Base-by-base conservation (phyloP, 2,797 vertebrate species). In the Spinibarbus caldwelli region DNA sequence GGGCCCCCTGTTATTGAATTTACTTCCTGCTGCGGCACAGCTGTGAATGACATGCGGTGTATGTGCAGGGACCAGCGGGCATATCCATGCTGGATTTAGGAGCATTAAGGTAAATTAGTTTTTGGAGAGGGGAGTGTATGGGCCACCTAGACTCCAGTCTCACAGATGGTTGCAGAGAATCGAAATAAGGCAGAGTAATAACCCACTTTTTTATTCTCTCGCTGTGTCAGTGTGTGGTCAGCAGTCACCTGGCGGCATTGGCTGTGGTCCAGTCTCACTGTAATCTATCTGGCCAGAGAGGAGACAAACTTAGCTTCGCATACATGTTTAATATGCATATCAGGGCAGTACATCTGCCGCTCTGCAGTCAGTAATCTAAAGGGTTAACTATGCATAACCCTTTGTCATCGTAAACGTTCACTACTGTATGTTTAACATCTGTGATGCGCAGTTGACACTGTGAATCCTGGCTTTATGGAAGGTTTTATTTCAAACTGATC, bases 81-180 rank as follows among this genome's bases (percentile, higher is more conserved):
- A 86, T 87, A 85, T 78, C 57, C 52, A 36, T 41, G 54, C 72
- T 77, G 81, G 89, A 89, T 88, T 90, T 87, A 87, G 75, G 41
- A 76, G 62, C 79, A 78, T 83, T 76, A 80, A 85, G 72, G 87
- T 54, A 84, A 86, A 87, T 82, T 1, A 82, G 59, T 82, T 73
- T 79, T 84, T 78, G 29, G 43, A 67, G 72, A 83, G 62, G 77
- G 49, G 47, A 26, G 26, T 19, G 21, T 84, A 52, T 83, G 49
- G 82, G 45, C 34, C 31, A 78, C 68, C 76, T 78, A 72, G 83
- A 72, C 38, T 66, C 64, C 73, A 73, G 57, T 85, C 49, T 70
- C 5, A 12, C 75, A 85, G 83, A 71, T 85, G 66, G 38, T 59
- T 49, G 8, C 47, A 84, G 17, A 43, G 47, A 77, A 41, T 59